Base-by-base conservation (phyloP, 2,888 invertebrate species). In the Anthoptus insignis region DNA sequence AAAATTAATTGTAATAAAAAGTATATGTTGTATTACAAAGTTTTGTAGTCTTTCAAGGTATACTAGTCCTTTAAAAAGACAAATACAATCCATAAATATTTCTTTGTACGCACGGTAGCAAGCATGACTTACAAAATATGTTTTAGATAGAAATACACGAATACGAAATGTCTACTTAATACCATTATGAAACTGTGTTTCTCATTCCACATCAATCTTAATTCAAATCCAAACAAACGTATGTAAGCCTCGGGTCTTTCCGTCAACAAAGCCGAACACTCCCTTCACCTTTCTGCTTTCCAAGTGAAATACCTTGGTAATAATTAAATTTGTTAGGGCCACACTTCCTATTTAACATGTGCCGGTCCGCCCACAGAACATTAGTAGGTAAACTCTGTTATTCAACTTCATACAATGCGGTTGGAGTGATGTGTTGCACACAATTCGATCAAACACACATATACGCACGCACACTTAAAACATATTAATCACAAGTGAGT, bases 311-410 rank as follows among this genome's bases (percentile, higher is more conserved):
- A 37, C 59, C 50, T 16, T 9, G 47, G 47, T 16, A 61, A 61
- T 61, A 54, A 61, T 61, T 61, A 61, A 47, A 34, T 61, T 34
- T n/a, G 39, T 61, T 61, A 61, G 54, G 53, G 34, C 32, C 53
- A 34, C 34, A 61, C 54, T 61, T 61, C 61, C 61, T 61, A 61
- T 53, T 61, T 61, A 61, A 54, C 54, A 61, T 54, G 54, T 54
- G 61, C 61, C 61, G 34, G 61, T 61, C 45, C 45, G 54, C 61
- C 61, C 61, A 61, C 61, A 19, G 4, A 9, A 22, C 13, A 8
- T 42, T 42, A 42, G n/a, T 3, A n/a, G 47, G 54, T 54, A 34
- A 37, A 39, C 9, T 37, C 37, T 24, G 54, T 39, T 54, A 37
- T 54, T 11, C 54, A 7, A 54, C 37, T 54, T 21, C 37, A 22